Evolutionary conservation across 2,888 invertebrate species (phyloP), one percentile per base, ranked within the genome.

Genomic region (Chaetogeoica ovagalla): DNA sequence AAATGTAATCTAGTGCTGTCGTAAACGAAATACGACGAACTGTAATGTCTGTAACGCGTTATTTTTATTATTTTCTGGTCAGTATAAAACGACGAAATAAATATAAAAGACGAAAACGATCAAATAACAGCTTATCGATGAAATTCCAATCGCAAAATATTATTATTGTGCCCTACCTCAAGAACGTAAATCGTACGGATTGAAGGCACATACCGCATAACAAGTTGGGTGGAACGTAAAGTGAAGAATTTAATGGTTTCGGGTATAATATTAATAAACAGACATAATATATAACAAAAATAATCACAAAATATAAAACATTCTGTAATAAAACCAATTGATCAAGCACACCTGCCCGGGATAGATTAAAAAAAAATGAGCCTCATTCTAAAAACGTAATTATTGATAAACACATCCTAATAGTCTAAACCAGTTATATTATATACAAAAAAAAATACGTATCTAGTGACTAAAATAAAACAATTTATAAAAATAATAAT

Each of bases 311-410:
- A 63, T 11, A 19, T n/a, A n/a, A n/a, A n/a, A 65, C 17, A 21
- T 73, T 9, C 21, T 21, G 17, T 21, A 55, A 65, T 65, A 11
- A 21, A 65, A 57, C 21, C 57, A 17, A 11, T 37, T 30, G 37
- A 74, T 39, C 65, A 75, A 55, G 66, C 65, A 39, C 73, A 65
- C 55, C 23, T 66, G 57, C 55, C 19, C 39, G 13, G 39, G 19
- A 75, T 57, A 39, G 52, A 57, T 65, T 39, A 23, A 43, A 57
- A 9, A 43, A 17, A 59, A 59, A n/a, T 0, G n/a, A 21, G 6
- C 65, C 55, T 55, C 74, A 0, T 63, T 55, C 11, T 17, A 39
- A 19, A 55, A 75, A 75, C 43, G 66, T 23, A 43, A 75, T 66
- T 23, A 39, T 6, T 17, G 17, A 75, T 13, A 19, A 23, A 65